Evolutionary conservation across 2,888 invertebrate species (phyloP), one percentile per base, ranked within the genome.

Genomic region (Sminthurides aquaticus): DNA sequence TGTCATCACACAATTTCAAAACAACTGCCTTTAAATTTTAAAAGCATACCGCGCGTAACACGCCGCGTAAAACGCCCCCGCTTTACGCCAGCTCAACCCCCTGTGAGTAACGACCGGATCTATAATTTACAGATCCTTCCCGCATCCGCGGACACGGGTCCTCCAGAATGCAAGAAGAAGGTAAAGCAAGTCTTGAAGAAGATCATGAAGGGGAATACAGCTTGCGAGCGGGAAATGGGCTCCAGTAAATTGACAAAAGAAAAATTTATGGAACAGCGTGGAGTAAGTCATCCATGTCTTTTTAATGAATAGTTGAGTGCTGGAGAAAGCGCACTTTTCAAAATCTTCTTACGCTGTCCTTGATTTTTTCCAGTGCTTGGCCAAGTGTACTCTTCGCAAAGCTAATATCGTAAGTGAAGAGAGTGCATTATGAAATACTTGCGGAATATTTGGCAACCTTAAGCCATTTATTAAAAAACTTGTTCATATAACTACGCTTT

Each of bases 91-190:
- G n/a, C n/a, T n/a, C n/a, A n/a, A n/a, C n/a, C n/a, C n/a, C n/a
- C n/a, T n/a, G n/a, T n/a, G n/a, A n/a, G n/a, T n/a, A n/a, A n/a
- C n/a, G n/a, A n/a, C n/a, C n/a, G n/a, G n/a, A n/a, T n/a, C n/a
- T n/a, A n/a, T n/a, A n/a, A n/a, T n/a, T n/a, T n/a, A n/a, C n/a
- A n/a, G n/a, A n/a, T n/a, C n/a, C n/a, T n/a, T n/a, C n/a, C n/a
- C 11, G 24, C 52, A 15, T 22, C 8, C 8, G 24, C 62, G 3
- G 25, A 11, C 3, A 63, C 63, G 1, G 63, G 63, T 2, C 26
- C 63, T 1, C 57, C 63, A 26, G 63, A 57, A 58, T 63, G 63
- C 29, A 63, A 63, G 52, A 63, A 63, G 27, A 57, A 57, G 49
- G 63, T 63, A 1, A 63, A 57, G 24, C 28, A 49, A 49, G 63